phyloP scores from a whole-genome alignment of 1,140 invertebrate species.

The Apis dorsata region DNA sequence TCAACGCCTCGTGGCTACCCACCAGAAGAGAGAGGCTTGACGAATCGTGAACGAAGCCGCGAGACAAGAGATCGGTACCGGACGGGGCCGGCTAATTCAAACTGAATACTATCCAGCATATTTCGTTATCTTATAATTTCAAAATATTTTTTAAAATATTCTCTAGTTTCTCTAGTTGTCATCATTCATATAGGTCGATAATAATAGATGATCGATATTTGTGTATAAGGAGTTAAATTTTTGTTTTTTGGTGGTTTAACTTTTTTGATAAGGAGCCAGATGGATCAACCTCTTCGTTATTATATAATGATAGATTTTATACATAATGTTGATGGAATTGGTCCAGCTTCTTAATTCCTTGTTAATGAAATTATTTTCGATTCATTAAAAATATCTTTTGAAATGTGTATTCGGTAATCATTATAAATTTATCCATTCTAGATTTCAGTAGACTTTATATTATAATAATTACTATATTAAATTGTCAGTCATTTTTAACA shows the following conservation, averaged over 20 bases:
- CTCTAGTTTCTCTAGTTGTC: neutral
- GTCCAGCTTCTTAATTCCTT: neutral
- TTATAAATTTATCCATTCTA: neutral
- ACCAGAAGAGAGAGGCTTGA: constrained; percentile 36
- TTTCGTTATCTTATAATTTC: neutral
- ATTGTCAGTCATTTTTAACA: neutral
- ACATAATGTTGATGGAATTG: neutral
- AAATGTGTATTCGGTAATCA: neutral
- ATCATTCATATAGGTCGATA: neutral
- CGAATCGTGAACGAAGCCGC: constrained; percentile 19
- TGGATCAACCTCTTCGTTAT: constrained; percentile 9
- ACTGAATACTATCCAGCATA: neutral
- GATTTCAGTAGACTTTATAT: neutral
- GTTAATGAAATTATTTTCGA: neutral
- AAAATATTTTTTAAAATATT: neutral
- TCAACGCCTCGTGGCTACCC: constrained; percentile 62
- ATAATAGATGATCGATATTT: neutral
- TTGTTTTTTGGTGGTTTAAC: neutral
- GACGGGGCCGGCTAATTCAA: constrained; percentile 4
- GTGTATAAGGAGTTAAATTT: neutral
- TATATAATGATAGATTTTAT: neutral
- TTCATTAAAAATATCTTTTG: neutral
- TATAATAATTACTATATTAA: neutral
- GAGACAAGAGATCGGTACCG: constrained; percentile 18
- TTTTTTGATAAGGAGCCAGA: constrained; percentile 8